Evolutionary conservation across 2,113 vertebrate genomes (phyloP), one percentile per base, ranked within the genome.

Genomic region (Chionis minor): DNA sequence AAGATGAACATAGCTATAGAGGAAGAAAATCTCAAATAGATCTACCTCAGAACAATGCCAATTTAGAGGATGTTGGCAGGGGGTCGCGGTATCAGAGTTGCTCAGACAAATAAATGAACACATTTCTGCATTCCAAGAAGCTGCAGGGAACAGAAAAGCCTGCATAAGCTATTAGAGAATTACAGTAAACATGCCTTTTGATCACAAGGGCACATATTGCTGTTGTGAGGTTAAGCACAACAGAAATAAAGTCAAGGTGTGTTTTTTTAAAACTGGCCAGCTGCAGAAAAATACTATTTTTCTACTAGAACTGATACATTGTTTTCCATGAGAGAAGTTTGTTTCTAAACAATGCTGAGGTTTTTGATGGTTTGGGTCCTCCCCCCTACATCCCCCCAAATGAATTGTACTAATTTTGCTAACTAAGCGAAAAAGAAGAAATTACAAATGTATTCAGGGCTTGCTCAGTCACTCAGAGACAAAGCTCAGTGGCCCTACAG

Each of bases 341-440:
- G 6, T 42, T 75, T 47, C 33, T 56, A 79, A 88, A 79, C 12
- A 74, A 30, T 35, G 3, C 4, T 33, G 14, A 66, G 16, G 1
- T 2, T 4, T 88, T 86, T n/a, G 19, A 5, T 26, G 4, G 8
- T 51, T 81, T 54, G 12, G 4, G 1, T 5, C 56, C 26, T 3
- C 3, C 3, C 3, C 2, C 6, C 11, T 17, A 7, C 10, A 10
- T 4, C 7, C 9, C 6, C 32, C 27, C 27, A 52, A 26, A 26
- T 4, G 2, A 47, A 19, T 27, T 33, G 24, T 33, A 5, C 5
- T 51, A 1, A 12, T 78, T 82, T 49, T 82, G 7, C 10, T 74
- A 42, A 35, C 18, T 24, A 58, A 65, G 33, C 15, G 23, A 28
- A 62, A 81, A 54, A 7, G 12, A 81, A 69, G 14, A 78, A 42